Base-by-base conservation (phyloP, 2,888 invertebrate species). In the Urechis unicinctus region DNA sequence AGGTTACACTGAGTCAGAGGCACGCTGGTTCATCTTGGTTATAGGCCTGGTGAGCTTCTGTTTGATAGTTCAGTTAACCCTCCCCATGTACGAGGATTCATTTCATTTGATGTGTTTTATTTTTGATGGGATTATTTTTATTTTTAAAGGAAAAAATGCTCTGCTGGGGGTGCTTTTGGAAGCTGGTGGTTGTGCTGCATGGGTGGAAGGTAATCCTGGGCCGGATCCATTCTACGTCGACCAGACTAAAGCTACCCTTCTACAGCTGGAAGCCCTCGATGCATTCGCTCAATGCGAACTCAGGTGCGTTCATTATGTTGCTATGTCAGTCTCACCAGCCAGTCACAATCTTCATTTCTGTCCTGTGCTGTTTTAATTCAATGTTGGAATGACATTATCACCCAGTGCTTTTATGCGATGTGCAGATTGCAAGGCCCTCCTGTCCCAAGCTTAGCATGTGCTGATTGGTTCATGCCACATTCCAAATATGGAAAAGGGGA, bases 141-240 rank as follows among this genome's bases (percentile, higher is more conserved):
- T 9, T 9, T 9, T 36, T 13, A 13, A 13, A 17, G 6, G 76
- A 77, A 70, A 72, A 53, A 71, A 75, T 57, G 69, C 67, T 54
- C 52, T 76, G 46, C 57, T 76, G 55, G 67, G 66, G 49, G 69
- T 70, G 31, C 52, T 77, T 43, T 56, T 77, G 29, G 76, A 76
- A 61, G 67, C 71, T 28, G 74, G 75, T 24, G 75, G 74, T 5
- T 74, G 73, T 59, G 63, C 72, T 21, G 60, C 60, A 9, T 60
- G 57, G 52, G 67, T 61, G 3, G 66, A 65, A 42, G 73, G 70
- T 3, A 55, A 65, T 31, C 66, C 67, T 1, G 85, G 86, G 0
- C 89, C 90, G 0, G 87, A 89, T 58, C 85, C 87, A 1, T 88
- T 91, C 77, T 90, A 91, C 68, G 88, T 93, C 0, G 91, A 92